Evolutionary conservation across 2,797 vertebrate genomes (phyloP).

Genomic region (Dipus sagitta): DNA sequence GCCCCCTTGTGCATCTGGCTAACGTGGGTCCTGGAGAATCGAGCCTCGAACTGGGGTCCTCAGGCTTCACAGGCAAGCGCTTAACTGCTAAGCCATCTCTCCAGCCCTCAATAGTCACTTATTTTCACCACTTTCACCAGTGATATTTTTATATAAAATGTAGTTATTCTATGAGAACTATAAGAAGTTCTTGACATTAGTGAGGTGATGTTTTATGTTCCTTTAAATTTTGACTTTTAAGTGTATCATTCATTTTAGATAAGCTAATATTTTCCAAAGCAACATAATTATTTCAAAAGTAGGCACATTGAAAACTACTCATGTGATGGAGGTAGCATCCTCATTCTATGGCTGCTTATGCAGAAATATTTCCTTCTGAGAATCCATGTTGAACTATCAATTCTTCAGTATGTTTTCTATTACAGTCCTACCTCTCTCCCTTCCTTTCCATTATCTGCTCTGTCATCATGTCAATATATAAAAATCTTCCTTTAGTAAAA

Average conservation of each 20-base stretch:
- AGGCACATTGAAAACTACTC: neutral
- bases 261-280: neutral
- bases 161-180: no score
- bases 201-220: neutral
- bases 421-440: neutral
- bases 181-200: neutral
- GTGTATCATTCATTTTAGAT: neutral
- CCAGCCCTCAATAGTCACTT: no score
- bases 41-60: no score
- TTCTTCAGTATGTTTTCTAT: neutral
- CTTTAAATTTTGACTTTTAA: neutral
- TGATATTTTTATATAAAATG: no score
- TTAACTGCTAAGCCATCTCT: no score
- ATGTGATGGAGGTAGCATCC: no score
- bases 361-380: neutral
- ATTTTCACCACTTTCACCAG: no score
- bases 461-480: neutral
- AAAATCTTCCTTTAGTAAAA: neutral
- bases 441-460: fast-evolving
- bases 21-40: no score
- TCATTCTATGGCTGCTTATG: no score
- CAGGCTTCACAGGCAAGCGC: no score
- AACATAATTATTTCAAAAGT: neutral
- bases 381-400: neutral
- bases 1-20: no score